Evolutionary conservation across 2,888 invertebrate genomes (phyloP), one percentile per base, ranked within the genome.

Genomic region (Standfussiana lucernea): DNA sequence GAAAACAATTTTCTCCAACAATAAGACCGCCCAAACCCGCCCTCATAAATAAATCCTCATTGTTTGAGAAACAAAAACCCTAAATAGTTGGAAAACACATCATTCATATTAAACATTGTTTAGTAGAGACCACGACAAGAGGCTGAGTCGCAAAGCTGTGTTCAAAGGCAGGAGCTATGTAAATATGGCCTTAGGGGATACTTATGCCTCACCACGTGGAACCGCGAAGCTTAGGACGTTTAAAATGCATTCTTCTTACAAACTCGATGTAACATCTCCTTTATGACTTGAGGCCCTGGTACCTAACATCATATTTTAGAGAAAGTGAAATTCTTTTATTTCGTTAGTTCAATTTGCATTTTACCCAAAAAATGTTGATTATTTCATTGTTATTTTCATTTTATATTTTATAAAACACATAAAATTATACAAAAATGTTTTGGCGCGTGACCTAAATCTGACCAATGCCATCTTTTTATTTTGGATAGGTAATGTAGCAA

Each of bases 91-190:
- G 68, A 66, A 81, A 83, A 70, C 47, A 77, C 77, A 35, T 82
- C 50, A 85, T 79, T 72, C 66, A 77, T 78, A 82, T 77, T 79
- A 74, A 79, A 81, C 62, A 77, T 72, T 79, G 69, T 85, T 87
- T 82, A 66, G 67, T 67, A 56, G 64, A 78, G 65, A 77, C 70
- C 53, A 76, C 61, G n/a, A 87, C 80, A 72, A 83, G 61, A 84
- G 72, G 28, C 67, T 37, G 67, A 67, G 53, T 72, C 67, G 72
- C 75, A 67, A 81, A 82, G 72, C 82, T 56, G 50, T 72, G 59
- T 77, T 77, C 78, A 88, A 79, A 80, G 73, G 72, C 72, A 82
- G 79, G 68, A 79, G 86, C 72, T 77, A 73, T 74, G 82, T 64
- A 72, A 87, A 87, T 70, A 68, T 72, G 37, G 79, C 88, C 83